Conservation (phyloP, 1,140 invertebrate genomes). For the Eueides isabella region DNA sequence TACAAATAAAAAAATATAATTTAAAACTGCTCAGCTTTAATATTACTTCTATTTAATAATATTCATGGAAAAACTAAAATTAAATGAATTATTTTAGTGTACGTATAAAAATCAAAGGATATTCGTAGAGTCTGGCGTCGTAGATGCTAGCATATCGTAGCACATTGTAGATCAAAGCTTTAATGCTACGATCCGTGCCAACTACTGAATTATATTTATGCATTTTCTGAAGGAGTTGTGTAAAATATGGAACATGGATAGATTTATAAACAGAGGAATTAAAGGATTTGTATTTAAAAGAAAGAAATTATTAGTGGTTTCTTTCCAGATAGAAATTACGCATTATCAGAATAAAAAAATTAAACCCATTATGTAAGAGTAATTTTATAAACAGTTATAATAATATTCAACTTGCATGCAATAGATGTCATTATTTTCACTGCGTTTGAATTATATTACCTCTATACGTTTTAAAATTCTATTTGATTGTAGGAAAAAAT, state of each 20-base stretch:
- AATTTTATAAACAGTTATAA: no score
- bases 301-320: no score
- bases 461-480: no score
- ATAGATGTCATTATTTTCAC: no score
- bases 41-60: neutral
- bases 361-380: no score
- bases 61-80: no score
- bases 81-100: no score
- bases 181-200: slow-evolving; percentile 2
- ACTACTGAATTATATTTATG: neutral
- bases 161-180: slow-evolving; percentile 8
- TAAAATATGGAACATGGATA: neutral
- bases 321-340: no score
- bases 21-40: neutral
- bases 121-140: neutral
- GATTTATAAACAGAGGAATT: neutral
- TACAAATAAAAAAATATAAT: neutral
- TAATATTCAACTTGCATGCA: no score
- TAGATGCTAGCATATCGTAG: slow-evolving; percentile 2
- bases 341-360: no score
- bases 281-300: neutral
- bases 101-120: neutral
- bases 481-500: no score
- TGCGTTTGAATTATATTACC: no score
- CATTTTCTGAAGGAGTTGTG: neutral